Evolutionary conservation across 2,797 vertebrate genomes (phyloP).

Genomic region (Notamacropus eugenii): DNA sequence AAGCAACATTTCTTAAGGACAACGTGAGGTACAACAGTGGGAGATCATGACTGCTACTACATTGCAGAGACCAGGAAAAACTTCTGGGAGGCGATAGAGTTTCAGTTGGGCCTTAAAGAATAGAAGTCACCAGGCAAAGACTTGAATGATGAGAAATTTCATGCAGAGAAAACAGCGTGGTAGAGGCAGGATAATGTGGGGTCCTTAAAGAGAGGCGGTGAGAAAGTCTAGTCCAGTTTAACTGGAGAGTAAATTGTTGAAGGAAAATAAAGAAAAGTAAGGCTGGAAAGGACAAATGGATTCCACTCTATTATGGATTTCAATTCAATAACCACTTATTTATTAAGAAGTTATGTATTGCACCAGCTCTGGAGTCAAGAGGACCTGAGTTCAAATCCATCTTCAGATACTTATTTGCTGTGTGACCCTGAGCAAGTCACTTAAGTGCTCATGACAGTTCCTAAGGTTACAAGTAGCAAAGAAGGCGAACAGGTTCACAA

Average conservation of each 20-base stretch:
- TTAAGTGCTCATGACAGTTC: background rate
- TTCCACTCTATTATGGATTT: background rate
- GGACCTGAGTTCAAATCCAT: background rate
- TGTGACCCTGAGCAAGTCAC: background rate
- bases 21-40: background rate
- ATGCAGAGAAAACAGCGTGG: background rate
- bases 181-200: background rate
- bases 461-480: background rate
- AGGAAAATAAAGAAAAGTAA: background rate
- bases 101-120: background rate
- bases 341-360: background rate
- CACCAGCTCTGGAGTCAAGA: background rate
- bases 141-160: background rate
- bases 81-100: background rate
- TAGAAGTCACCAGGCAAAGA: background rate
- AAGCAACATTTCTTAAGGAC: background rate
- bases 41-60: background rate
- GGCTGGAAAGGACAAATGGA: background rate
- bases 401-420: background rate
- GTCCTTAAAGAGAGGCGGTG: background rate
- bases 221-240: background rate
- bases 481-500: background rate
- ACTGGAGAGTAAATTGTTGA: background rate
- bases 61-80: background rate
- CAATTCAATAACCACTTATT: background rate